Percentiles rank a stretch among this genome's conserved stretches.
These are phyloP conservation scores for Anorthoa munda DNA, from an alignment of 2,888 invertebrate genomes.

Conservation along the genomic window DNA sequence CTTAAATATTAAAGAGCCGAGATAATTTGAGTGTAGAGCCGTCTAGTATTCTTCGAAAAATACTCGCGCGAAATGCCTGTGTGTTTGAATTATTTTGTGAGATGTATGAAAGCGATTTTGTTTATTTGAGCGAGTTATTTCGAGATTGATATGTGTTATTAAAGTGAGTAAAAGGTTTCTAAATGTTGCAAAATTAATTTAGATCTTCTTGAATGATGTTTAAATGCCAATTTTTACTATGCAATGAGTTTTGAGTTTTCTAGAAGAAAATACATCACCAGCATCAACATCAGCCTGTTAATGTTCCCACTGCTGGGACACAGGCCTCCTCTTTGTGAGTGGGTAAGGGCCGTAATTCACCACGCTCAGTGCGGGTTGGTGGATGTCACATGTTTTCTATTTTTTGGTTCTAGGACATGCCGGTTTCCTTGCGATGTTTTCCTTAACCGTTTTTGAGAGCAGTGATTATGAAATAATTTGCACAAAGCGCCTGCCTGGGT, in stretches of 20 bases:
- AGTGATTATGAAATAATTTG: too few species aligned
- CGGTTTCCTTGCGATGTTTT: too few species aligned
- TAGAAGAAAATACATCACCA: not conserved
- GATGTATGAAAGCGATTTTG: constrained; percentile 7
- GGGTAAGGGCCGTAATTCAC: too few species aligned
- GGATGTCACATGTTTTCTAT: too few species aligned
- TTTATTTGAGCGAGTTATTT: constrained; percentile 34
- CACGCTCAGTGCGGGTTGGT: too few species aligned
- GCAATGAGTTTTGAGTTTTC: too few species aligned
- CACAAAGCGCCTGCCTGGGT: too few species aligned
- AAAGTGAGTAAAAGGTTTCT: not conserved
- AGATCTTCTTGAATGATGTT: not conserved
- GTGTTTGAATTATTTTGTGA: constrained; percentile 34
- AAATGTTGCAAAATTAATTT: not conserved
- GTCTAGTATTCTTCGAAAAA: constrained; percentile 45
- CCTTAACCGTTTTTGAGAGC: too few species aligned
- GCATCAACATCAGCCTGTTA: too few species aligned
- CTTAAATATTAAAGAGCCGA: constrained; percentile 55
- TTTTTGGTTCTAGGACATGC: too few species aligned
- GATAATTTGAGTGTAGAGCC: constrained; percentile 47
- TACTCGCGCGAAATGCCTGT: constrained; percentile 12
- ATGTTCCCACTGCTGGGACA: too few species aligned
- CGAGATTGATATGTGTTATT: constrained; percentile 1
- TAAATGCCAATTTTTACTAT: not conserved
- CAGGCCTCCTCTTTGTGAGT: too few species aligned